These are phyloP conservation scores for Alviniconcha strummeri DNA, from an alignment of 2,888 invertebrate species.

Conservation along the genomic window DNA sequence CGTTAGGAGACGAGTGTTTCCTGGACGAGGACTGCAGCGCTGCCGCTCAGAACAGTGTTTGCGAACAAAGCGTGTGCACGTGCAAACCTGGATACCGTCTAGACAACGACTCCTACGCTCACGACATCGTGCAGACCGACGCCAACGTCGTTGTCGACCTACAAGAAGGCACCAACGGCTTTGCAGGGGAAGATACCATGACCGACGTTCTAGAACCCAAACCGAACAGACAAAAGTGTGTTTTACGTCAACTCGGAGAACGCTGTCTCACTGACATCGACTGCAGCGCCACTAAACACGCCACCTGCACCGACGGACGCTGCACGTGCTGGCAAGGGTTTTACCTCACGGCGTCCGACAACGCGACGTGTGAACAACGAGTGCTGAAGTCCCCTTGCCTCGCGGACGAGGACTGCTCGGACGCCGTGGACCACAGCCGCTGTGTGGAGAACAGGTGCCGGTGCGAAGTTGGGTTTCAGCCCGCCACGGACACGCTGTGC, in stretches of 20 bases:
- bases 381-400: not conserved
- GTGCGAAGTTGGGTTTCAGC: not conserved
- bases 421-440: not conserved
- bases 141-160: not conserved
- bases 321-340: slow-evolving; percentile 8
- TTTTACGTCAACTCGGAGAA: slow-evolving; percentile 3
- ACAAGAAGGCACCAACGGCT: too few relatives aligned
- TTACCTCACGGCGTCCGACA: not conserved
- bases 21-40: slow-evolving; percentile 27
- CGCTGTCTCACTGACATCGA: not conserved
- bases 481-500: not conserved
- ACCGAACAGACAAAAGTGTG: not conserved
- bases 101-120: not conserved
- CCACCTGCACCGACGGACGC: not conserved
- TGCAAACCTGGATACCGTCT: slow-evolving; percentile 32
- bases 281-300: not conserved
- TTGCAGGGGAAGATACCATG: not conserved
- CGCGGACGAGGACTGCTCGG: slow-evolving; percentile 8
- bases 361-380: not conserved
- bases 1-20: slow-evolving; percentile 28
- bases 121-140: not conserved
- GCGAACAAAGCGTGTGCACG: not conserved
- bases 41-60: slow-evolving; percentile 32
- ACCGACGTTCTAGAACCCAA: not conserved
- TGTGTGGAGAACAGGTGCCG: not conserved